phyloP scores from a whole-genome alignment of 92 coral and sea anemone species.

The Phenganax marumi region DNA sequence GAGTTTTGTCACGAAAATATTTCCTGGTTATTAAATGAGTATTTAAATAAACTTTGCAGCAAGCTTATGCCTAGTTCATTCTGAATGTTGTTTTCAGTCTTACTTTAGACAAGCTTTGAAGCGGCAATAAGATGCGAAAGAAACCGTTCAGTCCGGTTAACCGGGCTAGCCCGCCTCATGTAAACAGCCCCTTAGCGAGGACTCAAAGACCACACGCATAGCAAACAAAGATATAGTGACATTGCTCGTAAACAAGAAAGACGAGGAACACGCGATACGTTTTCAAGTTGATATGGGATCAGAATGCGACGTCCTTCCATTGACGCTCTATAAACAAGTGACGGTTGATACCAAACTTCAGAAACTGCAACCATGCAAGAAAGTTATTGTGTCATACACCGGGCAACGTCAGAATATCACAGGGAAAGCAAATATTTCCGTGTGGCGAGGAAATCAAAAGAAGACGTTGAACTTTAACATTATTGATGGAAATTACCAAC shows the following conservation, averaged over 20 bases:
- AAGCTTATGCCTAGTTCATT: too few species aligned
- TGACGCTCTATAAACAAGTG: too few species aligned
- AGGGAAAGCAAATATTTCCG: not conserved
- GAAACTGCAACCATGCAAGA: not conserved
- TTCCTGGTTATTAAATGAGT: too few species aligned
- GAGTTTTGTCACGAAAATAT: too few species aligned
- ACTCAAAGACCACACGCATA: slow-evolving; percentile 6
- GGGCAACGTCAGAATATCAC: not conserved
- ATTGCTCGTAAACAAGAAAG: not conserved
- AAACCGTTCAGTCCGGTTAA: too few species aligned
- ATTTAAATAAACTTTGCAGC: not conserved
- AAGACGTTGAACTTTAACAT: slow-evolving; percentile 18
- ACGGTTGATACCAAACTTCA: too few species aligned
- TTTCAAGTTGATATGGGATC: not conserved
- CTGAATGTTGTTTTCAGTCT: not conserved
- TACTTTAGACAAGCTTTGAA: not conserved
- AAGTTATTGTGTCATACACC: slow-evolving; percentile 3
- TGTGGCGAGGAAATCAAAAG: slow-evolving; percentile 12
- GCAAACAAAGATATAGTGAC: not conserved
- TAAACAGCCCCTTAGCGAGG: too few species aligned
- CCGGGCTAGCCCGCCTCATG: too few species aligned
- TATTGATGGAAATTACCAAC: slow-evolving; percentile 42
- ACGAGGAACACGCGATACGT: slow-evolving; percentile 1
- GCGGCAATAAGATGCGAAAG: too few species aligned
- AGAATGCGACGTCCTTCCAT: too few species aligned